Percentiles rank a stretch among this genome's conserved stretches.
These are phyloP conservation scores for Halichoerus grypus DNA, from an alignment of 2,113 vertebrate species.

Conservation along the genomic window DNA sequence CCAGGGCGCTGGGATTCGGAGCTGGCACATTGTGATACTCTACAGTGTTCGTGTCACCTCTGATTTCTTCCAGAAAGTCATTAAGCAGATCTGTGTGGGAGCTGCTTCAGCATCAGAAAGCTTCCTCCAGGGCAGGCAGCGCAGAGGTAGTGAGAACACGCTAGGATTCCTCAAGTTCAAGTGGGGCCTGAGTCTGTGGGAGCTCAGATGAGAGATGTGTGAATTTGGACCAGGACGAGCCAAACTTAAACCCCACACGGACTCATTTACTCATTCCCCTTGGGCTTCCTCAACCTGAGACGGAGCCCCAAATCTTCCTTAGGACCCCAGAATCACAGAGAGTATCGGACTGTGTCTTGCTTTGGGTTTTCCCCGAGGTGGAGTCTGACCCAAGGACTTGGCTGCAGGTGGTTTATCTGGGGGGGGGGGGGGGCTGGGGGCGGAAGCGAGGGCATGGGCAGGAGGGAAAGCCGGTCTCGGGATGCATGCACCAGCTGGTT, in stretches of 20 bases:
- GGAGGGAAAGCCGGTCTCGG: neutral
- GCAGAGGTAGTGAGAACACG: constrained; percentile 17
- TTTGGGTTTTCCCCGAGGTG: neutral
- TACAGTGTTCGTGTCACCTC: constrained; percentile 71
- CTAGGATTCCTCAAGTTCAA: constrained; percentile 72
- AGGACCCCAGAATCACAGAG: neutral
- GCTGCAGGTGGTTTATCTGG: neutral
- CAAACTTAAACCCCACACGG: neutral
- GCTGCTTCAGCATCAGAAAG: neutral
- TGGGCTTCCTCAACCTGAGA: neutral
- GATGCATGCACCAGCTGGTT: accelerated
- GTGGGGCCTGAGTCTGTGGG: neutral
- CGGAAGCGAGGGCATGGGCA: accelerated
- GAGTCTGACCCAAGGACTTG: neutral
- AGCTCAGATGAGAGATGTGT: neutral
- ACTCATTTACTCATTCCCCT: neutral
- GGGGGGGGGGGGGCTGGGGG: neutral
- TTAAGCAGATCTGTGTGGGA: constrained; percentile 74
- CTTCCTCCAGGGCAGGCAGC: constrained; percentile 70
- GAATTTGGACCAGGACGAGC: neutral
- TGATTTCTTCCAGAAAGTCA: constrained; percentile 78
- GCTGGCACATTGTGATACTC: constrained; percentile 70
- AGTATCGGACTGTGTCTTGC: neutral
- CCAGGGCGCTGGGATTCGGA: constrained; percentile 63
- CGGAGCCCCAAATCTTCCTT: neutral